Base-by-base conservation (phyloP, 2,113 vertebrate genomes). In the Meriones unguiculatus region DNA sequence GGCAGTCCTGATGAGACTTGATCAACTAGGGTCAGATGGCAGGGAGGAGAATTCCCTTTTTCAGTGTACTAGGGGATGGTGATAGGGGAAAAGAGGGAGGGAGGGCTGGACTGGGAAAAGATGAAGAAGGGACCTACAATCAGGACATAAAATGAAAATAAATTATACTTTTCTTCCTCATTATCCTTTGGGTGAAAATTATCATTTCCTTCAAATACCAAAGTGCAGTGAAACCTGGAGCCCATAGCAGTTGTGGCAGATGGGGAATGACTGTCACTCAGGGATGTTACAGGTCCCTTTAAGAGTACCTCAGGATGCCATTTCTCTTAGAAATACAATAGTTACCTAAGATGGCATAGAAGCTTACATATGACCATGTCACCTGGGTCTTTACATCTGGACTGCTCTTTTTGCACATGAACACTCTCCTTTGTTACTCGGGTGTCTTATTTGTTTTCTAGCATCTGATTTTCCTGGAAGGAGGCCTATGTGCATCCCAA, bases 161-260 rank as follows among this genome's bases (percentile, higher is more conserved):
- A 46, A 46, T 77, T 20, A 24, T 15, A 28, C 9, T 35, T 11
- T 90, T 90, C 72, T 72, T 78, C 24, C 57, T 75, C 14, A 82
- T 54, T 30, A 59, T 35, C 13, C 28, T 85, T 20, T 92, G 73
- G 28, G 59, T 89, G 62, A 87, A 93, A 80, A 67, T 28, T 54
- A 76, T 88, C 38, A 50, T 96, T 87, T 82, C 41, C 10, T 94
- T 85, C 73, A n/a, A 62, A 64, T n/a, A 22, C 14, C 89, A 92
- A 92, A 50, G 69, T 73, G 54, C 64, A 59, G 50, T 46, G 54
- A 65, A 82, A 20, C 46, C 15, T 57, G 32, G 90, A 22, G 73
- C 32, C 28, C 65, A 35, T 14, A 32, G 35, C 24, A 1, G 1
- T 54, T 17, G 12, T 59, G 80, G 35, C 35, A 62, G 32, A 80